Percentiles rank a stretch among this genome's conserved stretches.
These are phyloP conservation scores for Panurus biarmicus DNA, from an alignment of 2,113 vertebrate genomes.

Conservation along the genomic window DNA sequence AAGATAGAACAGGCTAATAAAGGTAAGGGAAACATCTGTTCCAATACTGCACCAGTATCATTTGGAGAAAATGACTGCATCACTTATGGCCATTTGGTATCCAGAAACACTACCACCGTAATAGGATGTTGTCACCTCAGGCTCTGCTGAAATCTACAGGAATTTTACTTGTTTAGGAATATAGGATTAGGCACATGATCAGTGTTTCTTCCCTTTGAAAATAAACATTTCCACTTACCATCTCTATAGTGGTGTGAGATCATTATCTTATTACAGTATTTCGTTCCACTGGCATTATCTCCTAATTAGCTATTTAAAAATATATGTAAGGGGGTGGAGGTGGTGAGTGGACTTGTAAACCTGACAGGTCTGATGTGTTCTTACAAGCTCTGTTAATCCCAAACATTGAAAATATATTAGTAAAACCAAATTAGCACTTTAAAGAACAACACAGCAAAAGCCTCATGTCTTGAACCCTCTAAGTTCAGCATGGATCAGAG, in stretches of 20 bases:
- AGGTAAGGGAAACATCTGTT: conserved; percentile 57
- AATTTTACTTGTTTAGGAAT: conserved; percentile 56
- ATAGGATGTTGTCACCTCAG: conserved; percentile 50
- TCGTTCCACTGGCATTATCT: conserved; percentile 20
- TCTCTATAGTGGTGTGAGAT: background rate
- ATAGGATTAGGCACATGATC: conserved; percentile 47
- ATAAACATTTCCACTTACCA: conserved; percentile 42
- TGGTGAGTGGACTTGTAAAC: background rate
- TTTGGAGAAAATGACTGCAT: conserved; percentile 50
- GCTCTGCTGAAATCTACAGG: conserved; percentile 28
- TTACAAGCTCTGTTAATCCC: conserved; percentile 34
- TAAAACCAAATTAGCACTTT: background rate
- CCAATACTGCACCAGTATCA: background rate
- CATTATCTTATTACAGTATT: conserved; percentile 37
- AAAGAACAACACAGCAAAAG: background rate
- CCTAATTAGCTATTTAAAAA: conserved; percentile 53
- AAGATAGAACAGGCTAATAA: conserved; percentile 50
- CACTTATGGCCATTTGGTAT: conserved; percentile 8
- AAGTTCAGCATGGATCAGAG: background rate
- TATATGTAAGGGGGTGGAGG: conserved; percentile 23
- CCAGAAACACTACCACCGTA: conserved; percentile 40
- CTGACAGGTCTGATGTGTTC: conserved; percentile 13
- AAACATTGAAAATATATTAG: background rate
- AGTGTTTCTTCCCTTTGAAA: conserved; percentile 43
- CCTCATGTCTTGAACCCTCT: background rate